Evolutionary conservation across 2,888 invertebrate genomes (phyloP).

Genomic region (Autographa pulchrina): DNA sequence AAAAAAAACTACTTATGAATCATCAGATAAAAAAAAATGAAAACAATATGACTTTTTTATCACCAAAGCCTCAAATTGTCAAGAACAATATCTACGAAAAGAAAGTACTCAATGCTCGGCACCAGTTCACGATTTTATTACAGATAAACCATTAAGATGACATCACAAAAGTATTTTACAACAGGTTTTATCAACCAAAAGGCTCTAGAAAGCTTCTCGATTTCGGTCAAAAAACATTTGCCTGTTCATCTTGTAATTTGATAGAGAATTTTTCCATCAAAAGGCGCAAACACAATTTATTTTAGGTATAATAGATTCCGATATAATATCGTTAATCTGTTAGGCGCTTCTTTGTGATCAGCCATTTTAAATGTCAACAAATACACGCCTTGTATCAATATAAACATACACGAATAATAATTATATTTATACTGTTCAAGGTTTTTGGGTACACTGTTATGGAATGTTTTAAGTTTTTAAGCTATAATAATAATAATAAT

Average conservation of each 20-base stretch:
- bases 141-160: slow-evolving; percentile 5
- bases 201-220: slow-evolving; percentile 34
- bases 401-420: slow-evolving; percentile 11
- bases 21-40: too few species aligned
- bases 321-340: slow-evolving; percentile 45
- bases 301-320: slow-evolving; percentile 46
- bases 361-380: slow-evolving; percentile 16
- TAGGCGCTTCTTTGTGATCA: slow-evolving; percentile 21
- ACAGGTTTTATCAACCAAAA: slow-evolving; percentile 30
- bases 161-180: slow-evolving; percentile 6
- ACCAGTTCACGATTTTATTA: not conserved
- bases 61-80: not conserved
- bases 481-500: too few species aligned
- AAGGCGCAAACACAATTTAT: slow-evolving; percentile 57
- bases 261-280: slow-evolving; percentile 47
- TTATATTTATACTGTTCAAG: slow-evolving; percentile 5
- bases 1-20: too few species aligned
- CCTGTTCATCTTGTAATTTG: slow-evolving; percentile 38
- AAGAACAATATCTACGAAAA: not conserved
- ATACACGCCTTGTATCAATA: slow-evolving; percentile 7
- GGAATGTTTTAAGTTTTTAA: not conserved
- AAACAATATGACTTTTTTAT: too few species aligned
- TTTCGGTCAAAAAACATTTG: slow-evolving; percentile 42
- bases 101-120: not conserved
- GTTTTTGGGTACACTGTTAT: not conserved